Conservation (phyloP, 2,113 vertebrate species). For the Cynopterus brachyotis region DNA sequence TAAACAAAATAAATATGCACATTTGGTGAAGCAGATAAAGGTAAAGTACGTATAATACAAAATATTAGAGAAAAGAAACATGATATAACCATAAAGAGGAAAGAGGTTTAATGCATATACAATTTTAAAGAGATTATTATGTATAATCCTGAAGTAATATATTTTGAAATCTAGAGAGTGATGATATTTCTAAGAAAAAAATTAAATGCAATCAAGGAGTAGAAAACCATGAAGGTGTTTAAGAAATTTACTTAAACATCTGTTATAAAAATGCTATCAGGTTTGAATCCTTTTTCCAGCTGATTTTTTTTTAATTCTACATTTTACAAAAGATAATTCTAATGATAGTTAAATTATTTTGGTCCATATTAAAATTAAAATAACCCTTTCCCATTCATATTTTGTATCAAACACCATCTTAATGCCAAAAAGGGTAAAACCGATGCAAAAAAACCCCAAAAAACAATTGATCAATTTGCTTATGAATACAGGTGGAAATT, state of each 20-base stretch:
- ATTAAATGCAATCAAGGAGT: background rate
- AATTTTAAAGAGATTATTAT: slow-evolving; percentile 42
- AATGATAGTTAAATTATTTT: background rate
- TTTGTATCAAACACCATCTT: slow-evolving; percentile 22
- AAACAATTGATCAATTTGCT: slow-evolving; percentile 19
- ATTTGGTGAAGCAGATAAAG: slow-evolving; percentile 28
- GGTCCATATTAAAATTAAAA: slow-evolving; percentile 24
- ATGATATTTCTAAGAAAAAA: background rate
- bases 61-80: slow-evolving; percentile 35
- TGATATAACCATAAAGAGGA: background rate
- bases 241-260: slow-evolving; percentile 18
- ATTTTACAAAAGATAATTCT: background rate
- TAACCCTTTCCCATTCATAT: background rate
- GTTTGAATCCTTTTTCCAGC: background rate
- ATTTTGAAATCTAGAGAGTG: slow-evolving; percentile 25
- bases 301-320: background rate
- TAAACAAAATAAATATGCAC: slow-evolving; percentile 17
- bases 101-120: slow-evolving; percentile 28
- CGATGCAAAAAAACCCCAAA: slow-evolving; percentile 24
- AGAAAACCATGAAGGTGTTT: background rate
- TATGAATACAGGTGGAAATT: slow-evolving; percentile 41
- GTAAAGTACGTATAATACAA: slow-evolving; percentile 24
- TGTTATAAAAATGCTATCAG: background rate
- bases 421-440: background rate
- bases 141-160: background rate